A percentile compares a stretch with the other conserved stretches of the same genome.
Conservation (phyloP, 2,888 invertebrate genomes). For the Agrotis puta region DNA sequence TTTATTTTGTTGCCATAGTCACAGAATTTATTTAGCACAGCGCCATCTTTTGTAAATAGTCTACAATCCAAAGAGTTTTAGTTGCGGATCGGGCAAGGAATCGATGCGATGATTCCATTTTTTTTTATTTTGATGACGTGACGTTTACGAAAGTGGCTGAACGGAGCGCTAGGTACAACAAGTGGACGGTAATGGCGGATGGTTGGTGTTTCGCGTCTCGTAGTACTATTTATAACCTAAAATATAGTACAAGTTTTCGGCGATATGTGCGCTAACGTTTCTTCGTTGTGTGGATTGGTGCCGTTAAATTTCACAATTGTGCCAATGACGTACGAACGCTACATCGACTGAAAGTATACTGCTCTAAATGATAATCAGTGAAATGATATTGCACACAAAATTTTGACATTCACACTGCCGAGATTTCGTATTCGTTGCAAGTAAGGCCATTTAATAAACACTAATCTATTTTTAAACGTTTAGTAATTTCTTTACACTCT, state of each 20-base stretch:
- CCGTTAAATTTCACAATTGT: slow-evolving; percentile 88
- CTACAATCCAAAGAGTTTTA: slow-evolving; percentile 46
- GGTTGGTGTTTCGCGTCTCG: slow-evolving; percentile 90
- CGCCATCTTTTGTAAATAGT: slow-evolving; percentile 76
- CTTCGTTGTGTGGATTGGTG: slow-evolving; percentile 89
- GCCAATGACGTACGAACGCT: slow-evolving; percentile 88
- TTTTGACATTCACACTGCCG: slow-evolving; percentile 91
- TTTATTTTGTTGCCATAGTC: slow-evolving; percentile 6
- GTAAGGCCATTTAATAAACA: slow-evolving; percentile 91
- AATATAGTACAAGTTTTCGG: slow-evolving; percentile 91
- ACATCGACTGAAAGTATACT: slow-evolving; percentile 86
- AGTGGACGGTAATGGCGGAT: slow-evolving; percentile 91
- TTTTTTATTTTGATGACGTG: slow-evolving; percentile 88
- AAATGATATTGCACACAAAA: slow-evolving; percentile 91
- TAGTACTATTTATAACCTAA: slow-evolving; percentile 91
- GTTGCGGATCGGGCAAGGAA: slow-evolving; percentile 59
- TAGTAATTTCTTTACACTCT: slow-evolving; percentile 90
- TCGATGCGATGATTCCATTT: slow-evolving; percentile 70
- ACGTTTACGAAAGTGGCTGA: slow-evolving; percentile 82
- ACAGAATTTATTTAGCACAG: slow-evolving; percentile 46
- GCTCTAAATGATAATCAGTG: slow-evolving; percentile 88
- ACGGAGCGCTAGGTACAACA: slow-evolving; percentile 84
- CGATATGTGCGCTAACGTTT: slow-evolving; percentile 91
- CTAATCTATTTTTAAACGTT: slow-evolving; percentile 91
- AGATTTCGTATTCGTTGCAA: slow-evolving; percentile 91